Percentiles rank a stretch among this genome's conserved stretches.
phyloP scores from a whole-genome alignment of 1,140 invertebrate species.

The Brachionus sp. region DNA sequence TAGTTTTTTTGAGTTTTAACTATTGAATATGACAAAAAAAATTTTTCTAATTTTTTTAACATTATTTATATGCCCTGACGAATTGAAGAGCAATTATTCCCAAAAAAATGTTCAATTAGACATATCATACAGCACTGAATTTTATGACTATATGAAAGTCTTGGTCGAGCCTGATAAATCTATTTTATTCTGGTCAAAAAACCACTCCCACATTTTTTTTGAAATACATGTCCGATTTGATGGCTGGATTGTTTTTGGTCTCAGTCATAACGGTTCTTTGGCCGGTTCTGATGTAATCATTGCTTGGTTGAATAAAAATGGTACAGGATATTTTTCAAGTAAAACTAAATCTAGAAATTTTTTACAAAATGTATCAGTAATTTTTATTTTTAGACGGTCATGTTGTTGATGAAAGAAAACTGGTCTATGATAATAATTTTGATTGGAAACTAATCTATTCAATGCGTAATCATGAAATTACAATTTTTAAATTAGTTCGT shows the following conservation, averaged over 20 bases:
- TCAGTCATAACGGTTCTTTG: constrained; percentile 74
- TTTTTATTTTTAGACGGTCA: constrained; percentile 21
- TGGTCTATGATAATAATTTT: background rate
- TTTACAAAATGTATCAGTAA: constrained; percentile 47
- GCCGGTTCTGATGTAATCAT: constrained; percentile 73
- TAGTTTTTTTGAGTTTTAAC: background rate
- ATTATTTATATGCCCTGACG: background rate
- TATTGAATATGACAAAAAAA: background rate
- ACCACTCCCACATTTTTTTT: constrained; percentile 16
- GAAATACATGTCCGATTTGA: constrained; percentile 61
- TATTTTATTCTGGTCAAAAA: constrained; percentile 18
- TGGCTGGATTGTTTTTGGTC: constrained; percentile 76
- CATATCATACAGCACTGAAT: background rate
- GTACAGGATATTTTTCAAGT: constrained; percentile 33
- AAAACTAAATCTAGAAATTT: constrained; percentile 48
- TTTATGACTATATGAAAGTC: constrained; percentile 8
- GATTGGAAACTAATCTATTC: constrained; percentile 13
- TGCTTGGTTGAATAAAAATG: constrained; percentile 68
- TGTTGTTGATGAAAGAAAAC: background rate
- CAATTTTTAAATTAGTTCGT: constrained; percentile 12
- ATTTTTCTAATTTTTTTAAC: background rate
- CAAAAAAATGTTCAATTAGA: background rate
- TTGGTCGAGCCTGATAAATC: background rate
- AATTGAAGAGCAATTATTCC: background rate
- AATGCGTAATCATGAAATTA: background rate